Evolutionary conservation across 2,888 invertebrate genomes (phyloP), one percentile per base, ranked within the genome.

Genomic region (Eubasilissa splendida): DNA sequence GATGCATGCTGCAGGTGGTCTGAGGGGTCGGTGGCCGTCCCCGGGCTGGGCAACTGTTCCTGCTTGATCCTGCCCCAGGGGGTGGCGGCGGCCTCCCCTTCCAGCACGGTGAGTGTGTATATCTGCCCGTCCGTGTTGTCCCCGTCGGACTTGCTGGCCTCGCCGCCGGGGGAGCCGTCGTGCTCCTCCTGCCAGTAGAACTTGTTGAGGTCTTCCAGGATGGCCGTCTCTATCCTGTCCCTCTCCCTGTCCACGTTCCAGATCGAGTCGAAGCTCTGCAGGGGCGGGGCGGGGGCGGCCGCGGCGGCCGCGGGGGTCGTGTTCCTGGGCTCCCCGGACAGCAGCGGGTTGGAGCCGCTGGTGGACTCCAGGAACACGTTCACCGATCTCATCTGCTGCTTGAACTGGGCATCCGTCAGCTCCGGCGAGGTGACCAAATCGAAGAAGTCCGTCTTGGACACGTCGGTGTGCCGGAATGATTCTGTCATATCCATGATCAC

Each of bases 391-490:
- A 93, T 93, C 87, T 93, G 93, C 87, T 93, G 92, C 86, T 92
- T 92, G 87, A 93, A 93, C 86, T 93, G 93, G 71, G 93, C 92
- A 88, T 94, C 94, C 86, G 92, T 93, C 86, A 95, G 92, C 86
- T 95, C 95, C 81, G 95, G 95, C 70, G 95, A 94, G 77, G 95
- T 95, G 83, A 96, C 96, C 89, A 96, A 96, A 90, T 96, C 96
- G 90, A 96, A 96, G 91, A 96, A 96, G 90, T 96, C 96, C 85
- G 96, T 95, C 90, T 96, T 96, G 86, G 95, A 93, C 89, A 96
- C 91, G 90, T 96, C 96, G 87, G 94, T 93, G 81, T 83, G 83
- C 85, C 93, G 92, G 88, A 94, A 93, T 85, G 93, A 91, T 92
- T 96, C 95, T 89, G 95, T 95, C 89, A 96, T 94, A 92, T 95